Conservation (phyloP, 2,797 vertebrate species). For the Percopsis omiscomaycus region DNA sequence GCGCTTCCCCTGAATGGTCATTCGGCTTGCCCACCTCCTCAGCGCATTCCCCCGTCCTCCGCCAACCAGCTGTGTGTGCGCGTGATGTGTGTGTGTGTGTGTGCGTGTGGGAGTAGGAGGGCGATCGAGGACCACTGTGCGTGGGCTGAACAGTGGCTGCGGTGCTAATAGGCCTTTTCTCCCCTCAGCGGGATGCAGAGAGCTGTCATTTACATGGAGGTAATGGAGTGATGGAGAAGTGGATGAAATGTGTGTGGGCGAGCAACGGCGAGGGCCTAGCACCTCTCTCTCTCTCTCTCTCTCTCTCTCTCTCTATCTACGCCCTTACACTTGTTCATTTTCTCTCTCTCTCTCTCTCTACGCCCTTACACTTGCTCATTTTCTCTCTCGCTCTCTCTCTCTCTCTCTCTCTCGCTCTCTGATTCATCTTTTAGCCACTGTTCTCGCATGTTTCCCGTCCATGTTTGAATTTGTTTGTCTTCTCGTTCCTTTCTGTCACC, state of each 20-base stretch:
- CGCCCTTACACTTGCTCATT: neutral
- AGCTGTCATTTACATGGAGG: slow-evolving; percentile 79
- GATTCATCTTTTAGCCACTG: neutral
- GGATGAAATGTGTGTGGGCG: slow-evolving; percentile 75
- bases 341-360: neutral
- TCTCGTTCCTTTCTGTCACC: slow-evolving; percentile 2
- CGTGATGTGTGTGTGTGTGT: slow-evolving; percentile 19
- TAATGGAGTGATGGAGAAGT: slow-evolving; percentile 76
- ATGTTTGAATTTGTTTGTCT: too few species aligned
- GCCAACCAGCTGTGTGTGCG: slow-evolving; percentile 46
- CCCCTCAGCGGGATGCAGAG: slow-evolving; percentile 72
- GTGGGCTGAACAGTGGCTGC: slow-evolving; percentile 70
- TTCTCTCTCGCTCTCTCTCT: neutral
- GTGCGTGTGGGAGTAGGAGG: slow-evolving; percentile 68
- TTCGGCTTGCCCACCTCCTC: slow-evolving; percentile 45
- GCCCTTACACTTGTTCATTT: neutral
- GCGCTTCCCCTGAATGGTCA: slow-evolving; percentile 47
- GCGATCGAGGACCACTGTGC: slow-evolving; percentile 71
- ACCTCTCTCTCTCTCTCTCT: slow-evolving; percentile 48
- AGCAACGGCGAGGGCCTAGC: slow-evolving; percentile 60
- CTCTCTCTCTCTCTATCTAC: slow-evolving; percentile 6
- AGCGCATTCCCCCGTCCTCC: slow-evolving; percentile 37
- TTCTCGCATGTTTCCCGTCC: too few species aligned
- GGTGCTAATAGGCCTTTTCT: slow-evolving; percentile 76
- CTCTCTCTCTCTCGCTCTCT: neutral